Percentiles rank a stretch among this genome's conserved stretches.
These are phyloP conservation scores for Hyalella azteca DNA, from an alignment of 2,888 invertebrate genomes.

Conservation along the genomic window DNA sequence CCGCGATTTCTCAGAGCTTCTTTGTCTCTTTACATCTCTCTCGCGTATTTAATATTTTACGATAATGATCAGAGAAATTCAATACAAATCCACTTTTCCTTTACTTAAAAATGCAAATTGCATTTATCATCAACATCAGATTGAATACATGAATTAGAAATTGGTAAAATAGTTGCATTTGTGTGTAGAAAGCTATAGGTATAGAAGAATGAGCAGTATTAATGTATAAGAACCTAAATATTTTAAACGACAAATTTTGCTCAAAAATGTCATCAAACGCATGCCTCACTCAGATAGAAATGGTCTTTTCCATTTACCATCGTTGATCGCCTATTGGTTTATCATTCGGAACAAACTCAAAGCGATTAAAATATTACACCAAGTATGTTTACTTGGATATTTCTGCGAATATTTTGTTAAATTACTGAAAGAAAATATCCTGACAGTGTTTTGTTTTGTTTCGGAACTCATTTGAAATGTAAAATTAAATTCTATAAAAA, in stretches of 20 bases:
- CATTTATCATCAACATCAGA: too few relatives aligned
- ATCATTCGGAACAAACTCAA: background rate
- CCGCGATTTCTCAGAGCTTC: too few relatives aligned
- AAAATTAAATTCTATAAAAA: background rate
- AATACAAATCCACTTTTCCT: too few relatives aligned
- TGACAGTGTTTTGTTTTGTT: background rate
- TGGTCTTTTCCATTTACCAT: background rate
- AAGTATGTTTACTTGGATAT: background rate
- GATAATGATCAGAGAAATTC: too few relatives aligned
- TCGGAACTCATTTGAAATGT: background rate
- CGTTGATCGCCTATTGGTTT: background rate
- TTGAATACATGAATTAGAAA: too few relatives aligned
- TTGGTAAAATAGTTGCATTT: too few relatives aligned
- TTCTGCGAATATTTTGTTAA: background rate
- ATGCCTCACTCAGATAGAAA: background rate
- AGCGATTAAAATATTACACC: background rate
- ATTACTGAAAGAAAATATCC: background rate
- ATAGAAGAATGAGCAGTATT: background rate
- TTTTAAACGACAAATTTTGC: background rate
- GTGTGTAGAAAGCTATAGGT: background rate
- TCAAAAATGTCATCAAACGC: background rate
- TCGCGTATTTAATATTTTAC: too few relatives aligned
- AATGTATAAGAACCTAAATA: background rate
- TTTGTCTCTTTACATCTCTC: too few relatives aligned
- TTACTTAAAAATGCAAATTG: too few relatives aligned